Conservation (phyloP, 1,140 invertebrate genomes). For the Ceratina calcarata region DNA sequence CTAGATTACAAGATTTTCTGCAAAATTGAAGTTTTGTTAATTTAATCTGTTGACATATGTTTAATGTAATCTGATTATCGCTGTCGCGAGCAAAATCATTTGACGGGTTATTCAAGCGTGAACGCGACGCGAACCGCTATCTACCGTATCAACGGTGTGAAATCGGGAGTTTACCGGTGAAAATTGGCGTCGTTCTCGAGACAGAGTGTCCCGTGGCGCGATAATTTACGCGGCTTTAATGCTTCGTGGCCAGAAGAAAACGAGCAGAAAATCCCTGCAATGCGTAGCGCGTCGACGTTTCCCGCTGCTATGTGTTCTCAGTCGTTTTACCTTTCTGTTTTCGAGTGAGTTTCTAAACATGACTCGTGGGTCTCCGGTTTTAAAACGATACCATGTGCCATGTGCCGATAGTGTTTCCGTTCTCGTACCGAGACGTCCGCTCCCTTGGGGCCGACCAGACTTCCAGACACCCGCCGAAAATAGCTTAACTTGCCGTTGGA, state of each 20-base stretch:
- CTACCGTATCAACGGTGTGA: background rate
- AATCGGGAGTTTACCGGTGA: background rate
- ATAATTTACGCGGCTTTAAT: slow-evolving; percentile 23
- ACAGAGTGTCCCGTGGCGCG: background rate
- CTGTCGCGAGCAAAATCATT: too few relatives aligned
- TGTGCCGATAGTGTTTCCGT: slow-evolving; percentile 26
- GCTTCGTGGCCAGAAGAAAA: slow-evolving; percentile 2
- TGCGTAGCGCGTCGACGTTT: background rate
- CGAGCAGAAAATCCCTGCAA: background rate
- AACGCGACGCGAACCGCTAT: background rate
- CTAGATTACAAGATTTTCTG: too few relatives aligned
- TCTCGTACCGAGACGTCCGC: background rate
- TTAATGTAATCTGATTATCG: too few relatives aligned
- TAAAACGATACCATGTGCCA: slow-evolving; percentile 40
- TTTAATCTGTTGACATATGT: too few relatives aligned
- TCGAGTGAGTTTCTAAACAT: slow-evolving; percentile 29
- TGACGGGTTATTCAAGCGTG: too few relatives aligned
- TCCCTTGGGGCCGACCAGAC: slow-evolving; percentile 29
- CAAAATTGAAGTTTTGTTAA: too few relatives aligned
- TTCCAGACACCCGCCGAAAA: slow-evolving; percentile 53
- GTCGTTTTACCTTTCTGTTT: background rate
- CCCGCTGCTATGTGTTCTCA: background rate
- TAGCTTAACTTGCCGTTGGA: slow-evolving; percentile 38
- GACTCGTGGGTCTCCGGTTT: slow-evolving; percentile 39
- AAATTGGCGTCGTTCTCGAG: slow-evolving; percentile 27